A percentile compares a stretch with the other conserved stretches of the same genome.
Evolutionary conservation across 2,113 vertebrate species (phyloP).

Genomic region (Cephalopterus ornatus): DNA sequence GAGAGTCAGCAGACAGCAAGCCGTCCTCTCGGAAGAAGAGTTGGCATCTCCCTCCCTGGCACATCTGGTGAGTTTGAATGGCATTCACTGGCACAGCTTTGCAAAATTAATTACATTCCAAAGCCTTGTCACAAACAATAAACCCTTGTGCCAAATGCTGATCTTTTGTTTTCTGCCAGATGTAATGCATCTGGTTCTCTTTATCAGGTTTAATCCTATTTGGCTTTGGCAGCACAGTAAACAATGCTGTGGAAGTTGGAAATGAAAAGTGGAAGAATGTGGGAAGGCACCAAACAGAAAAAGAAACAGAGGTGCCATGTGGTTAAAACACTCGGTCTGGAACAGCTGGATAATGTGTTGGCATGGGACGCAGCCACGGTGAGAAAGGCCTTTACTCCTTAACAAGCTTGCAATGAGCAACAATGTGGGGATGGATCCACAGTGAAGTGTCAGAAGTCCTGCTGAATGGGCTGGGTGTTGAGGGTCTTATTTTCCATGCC

Average conservation of each 20-base stretch:
- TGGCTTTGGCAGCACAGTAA: conserved; percentile 18
- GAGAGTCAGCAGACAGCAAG: conserved; percentile 36
- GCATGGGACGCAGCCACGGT: not conserved
- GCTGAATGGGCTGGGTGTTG: not conserved
- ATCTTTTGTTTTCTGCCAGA: conserved; percentile 56
- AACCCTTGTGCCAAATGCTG: conserved; percentile 41
- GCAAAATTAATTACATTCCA: conserved; percentile 70
- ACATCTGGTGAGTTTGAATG: conserved; percentile 62
- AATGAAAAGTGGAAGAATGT: conserved; percentile 11
- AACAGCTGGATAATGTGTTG: not conserved
- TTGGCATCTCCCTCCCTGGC: conserved; percentile 41
- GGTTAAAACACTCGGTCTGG: not conserved
- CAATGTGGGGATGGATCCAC: not conserved
- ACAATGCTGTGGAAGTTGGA: conserved; percentile 11
- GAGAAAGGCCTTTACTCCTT: not conserved
- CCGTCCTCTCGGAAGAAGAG: not conserved
- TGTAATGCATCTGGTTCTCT: conserved; percentile 63
- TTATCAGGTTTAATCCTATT: conserved; percentile 59
- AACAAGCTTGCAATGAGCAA: not conserved
- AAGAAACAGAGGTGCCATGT: not conserved
- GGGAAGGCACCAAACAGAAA: not conserved
- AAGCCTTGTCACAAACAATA: conserved; percentile 66
- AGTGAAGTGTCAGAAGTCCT: not conserved
- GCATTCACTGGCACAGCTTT: conserved; percentile 47
- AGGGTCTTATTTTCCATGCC: not conserved